A percentile compares a stretch with the other conserved stretches of the same genome.
Conservation (phyloP, 2,888 invertebrate genomes). For the Tenodera sinensis region DNA sequence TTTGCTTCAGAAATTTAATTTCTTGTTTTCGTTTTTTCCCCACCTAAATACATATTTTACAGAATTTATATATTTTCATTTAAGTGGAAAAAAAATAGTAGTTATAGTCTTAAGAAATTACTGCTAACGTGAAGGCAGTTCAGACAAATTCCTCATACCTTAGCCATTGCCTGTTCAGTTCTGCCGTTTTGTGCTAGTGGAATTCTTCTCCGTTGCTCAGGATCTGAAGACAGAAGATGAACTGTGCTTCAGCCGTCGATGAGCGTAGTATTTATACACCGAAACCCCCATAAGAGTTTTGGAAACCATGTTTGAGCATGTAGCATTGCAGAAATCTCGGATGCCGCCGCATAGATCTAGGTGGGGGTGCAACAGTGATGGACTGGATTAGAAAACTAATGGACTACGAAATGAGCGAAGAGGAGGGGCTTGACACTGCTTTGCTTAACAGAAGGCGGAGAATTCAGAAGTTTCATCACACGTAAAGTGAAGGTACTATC, state of each 20-base stretch:
- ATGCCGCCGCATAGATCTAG: not conserved
- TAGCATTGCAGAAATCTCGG: not conserved
- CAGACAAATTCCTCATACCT: not conserved
- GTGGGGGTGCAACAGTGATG: not conserved
- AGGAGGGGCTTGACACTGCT: not conserved
- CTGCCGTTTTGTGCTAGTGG: not conserved
- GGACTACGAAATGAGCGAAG: not conserved
- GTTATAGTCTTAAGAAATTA: no score
- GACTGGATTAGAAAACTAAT: not conserved
- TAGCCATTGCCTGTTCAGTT: not conserved
- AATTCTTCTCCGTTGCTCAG: not conserved
- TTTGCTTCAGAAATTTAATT: no score
- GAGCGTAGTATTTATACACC: slow-evolving; percentile 16
- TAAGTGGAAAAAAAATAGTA: no score
- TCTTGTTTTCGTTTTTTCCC: no score
- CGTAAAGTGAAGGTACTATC: not conserved
- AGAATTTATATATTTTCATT: no score
- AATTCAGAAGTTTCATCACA: not conserved
- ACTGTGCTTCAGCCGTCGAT: slow-evolving; percentile 13
- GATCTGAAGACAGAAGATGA: slow-evolving; percentile 1
- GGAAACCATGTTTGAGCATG: not conserved
- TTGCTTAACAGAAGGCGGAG: no score
- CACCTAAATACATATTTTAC: no score
- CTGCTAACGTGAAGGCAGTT: no score
- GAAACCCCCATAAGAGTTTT: not conserved